Evolutionary conservation across 2,797 vertebrate genomes (phyloP).

Genomic region (Lepidocolaptes lacrymiger): DNA sequence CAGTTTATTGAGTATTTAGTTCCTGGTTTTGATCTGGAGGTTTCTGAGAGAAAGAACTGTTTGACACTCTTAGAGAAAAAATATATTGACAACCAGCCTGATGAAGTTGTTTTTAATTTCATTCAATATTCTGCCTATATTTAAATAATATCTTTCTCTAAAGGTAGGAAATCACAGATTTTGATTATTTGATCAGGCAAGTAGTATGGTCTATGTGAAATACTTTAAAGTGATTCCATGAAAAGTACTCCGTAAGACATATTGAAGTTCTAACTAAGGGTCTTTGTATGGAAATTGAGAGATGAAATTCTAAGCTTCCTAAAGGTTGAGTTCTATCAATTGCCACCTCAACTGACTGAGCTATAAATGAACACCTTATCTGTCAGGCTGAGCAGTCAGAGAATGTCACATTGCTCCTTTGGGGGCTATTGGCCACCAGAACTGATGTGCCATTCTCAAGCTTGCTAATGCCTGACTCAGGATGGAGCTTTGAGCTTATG

Average conservation of each 20-base stretch:
- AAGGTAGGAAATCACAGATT: not conserved
- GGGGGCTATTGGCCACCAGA: not conserved
- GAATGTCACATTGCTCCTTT: not conserved
- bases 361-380: not conserved
- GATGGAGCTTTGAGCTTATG: not conserved
- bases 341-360: not conserved
- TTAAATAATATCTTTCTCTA: not conserved
- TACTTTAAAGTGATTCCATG: not conserved
- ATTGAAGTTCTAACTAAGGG: not conserved
- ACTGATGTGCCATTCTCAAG: not conserved
- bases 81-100: not conserved
- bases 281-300: not conserved
- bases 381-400: not conserved
- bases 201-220: not conserved
- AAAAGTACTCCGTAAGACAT: not conserved
- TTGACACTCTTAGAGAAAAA: not conserved
- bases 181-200: not conserved
- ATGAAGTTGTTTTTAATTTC: not conserved
- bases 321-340: not conserved
- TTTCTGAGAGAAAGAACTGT: not conserved
- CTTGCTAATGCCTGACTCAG: not conserved
- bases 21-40: not conserved
- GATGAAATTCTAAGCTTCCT: not conserved
- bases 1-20: not conserved
- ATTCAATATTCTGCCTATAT: not conserved